Percentiles rank a stretch among this genome's conserved stretches.
phyloP scores from a whole-genome alignment of 1,140 invertebrate species.

The Heliconius himera region DNA sequence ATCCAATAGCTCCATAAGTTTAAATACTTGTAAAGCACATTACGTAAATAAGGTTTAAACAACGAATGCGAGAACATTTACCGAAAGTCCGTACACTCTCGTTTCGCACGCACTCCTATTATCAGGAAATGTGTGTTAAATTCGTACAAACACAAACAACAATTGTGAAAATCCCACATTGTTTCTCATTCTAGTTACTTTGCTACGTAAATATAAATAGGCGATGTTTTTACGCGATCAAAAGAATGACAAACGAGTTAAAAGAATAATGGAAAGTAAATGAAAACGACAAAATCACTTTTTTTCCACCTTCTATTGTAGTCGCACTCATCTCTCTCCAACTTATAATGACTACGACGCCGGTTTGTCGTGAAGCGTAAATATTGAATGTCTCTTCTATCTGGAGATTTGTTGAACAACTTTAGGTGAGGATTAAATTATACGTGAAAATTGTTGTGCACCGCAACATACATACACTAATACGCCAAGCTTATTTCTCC shows the following conservation, averaged over 20 bases:
- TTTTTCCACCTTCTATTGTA: slow-evolving; percentile 59
- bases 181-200: slow-evolving; percentile 67
- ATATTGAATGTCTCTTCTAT: slow-evolving; percentile 27
- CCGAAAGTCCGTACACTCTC: slow-evolving; percentile 30
- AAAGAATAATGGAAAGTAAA: slow-evolving; percentile 79
- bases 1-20: neutral
- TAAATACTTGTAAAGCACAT: slow-evolving; percentile 27
- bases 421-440: slow-evolving; percentile 11
- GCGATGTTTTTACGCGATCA: slow-evolving; percentile 63
- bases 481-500: no score
- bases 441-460: slow-evolving; percentile 11
- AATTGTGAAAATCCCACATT: slow-evolving; percentile 53
- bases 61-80: slow-evolving; percentile 33
- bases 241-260: slow-evolving; percentile 77
- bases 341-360: slow-evolving; percentile 40
- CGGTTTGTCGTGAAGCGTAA: slow-evolving; percentile 22
- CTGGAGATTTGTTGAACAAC: slow-evolving; percentile 21
- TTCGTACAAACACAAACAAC: slow-evolving; percentile 58
- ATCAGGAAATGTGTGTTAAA: slow-evolving; percentile 48
- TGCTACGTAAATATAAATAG: slow-evolving; percentile 72
- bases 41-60: slow-evolving; percentile 29
- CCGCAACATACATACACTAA: no score
- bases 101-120: slow-evolving; percentile 44
- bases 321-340: slow-evolving; percentile 27
- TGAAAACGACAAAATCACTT: slow-evolving; percentile 75